Percentiles rank a stretch among this genome's conserved stretches.
phyloP scores from a whole-genome alignment of 2,797 vertebrate species.

The Kryptolebias ocellatus region DNA sequence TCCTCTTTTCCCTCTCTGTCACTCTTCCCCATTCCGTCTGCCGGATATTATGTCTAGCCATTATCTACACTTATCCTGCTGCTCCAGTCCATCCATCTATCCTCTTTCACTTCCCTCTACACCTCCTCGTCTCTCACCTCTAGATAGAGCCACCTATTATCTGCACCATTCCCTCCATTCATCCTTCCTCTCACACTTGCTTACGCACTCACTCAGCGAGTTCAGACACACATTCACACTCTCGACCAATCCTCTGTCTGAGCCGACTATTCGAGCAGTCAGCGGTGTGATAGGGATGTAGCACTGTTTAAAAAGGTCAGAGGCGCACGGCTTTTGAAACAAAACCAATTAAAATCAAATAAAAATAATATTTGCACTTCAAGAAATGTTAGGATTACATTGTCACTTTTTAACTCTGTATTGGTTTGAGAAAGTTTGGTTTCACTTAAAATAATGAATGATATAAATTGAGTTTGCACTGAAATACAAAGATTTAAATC shows the following conservation, averaged over 20 bases:
- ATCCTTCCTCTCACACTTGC: slow-evolving; percentile 52
- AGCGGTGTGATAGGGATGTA: slow-evolving; percentile 16
- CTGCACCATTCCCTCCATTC: slow-evolving; percentile 51
- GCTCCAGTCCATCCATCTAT: slow-evolving; percentile 69
- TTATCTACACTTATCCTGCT: slow-evolving; percentile 73
- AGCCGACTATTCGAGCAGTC: slow-evolving; percentile 31
- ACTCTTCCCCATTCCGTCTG: slow-evolving; percentile 54
- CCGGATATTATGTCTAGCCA: slow-evolving; percentile 72
- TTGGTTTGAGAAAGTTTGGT: neutral
- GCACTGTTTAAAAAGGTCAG: slow-evolving; percentile 20
- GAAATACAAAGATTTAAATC: neutral
- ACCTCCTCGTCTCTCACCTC: slow-evolving; percentile 69
- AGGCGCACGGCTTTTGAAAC: slow-evolving; percentile 10
- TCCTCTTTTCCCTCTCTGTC: slow-evolving; percentile 31
- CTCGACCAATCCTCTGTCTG: slow-evolving; percentile 23
- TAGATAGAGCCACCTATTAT: slow-evolving; percentile 70
- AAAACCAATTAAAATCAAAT: neutral
- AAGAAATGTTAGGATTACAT: neutral
- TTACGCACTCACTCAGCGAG: slow-evolving; percentile 39
- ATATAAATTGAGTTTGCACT: neutral
- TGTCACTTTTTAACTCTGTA: neutral
- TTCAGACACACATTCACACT: slow-evolving; percentile 50
- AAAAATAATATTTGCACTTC: neutral
- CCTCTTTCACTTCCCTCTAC: slow-evolving; percentile 61
- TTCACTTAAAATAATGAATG: neutral